A percentile compares a stretch with the other conserved stretches of the same genome.
phyloP scores from a whole-genome alignment of 2,113 vertebrate species.

The Neotoma lepida region DNA sequence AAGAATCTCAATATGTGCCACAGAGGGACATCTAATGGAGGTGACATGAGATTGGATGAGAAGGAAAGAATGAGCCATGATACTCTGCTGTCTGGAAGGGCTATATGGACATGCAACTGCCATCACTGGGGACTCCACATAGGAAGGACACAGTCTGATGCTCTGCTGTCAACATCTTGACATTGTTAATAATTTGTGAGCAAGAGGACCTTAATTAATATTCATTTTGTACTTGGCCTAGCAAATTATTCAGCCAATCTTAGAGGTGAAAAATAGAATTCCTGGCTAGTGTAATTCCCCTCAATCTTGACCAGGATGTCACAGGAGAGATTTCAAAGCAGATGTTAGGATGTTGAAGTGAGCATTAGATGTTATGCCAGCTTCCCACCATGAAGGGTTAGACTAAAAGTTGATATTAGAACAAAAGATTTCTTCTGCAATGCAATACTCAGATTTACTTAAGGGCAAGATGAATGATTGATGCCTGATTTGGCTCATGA shows the following conservation, averaged over 20 bases:
- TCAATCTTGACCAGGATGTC: not conserved
- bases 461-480: not conserved
- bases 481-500: not conserved
- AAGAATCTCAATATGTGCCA: not conserved
- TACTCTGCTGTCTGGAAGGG: not conserved
- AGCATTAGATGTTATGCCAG: fast-evolving
- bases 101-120: not conserved
- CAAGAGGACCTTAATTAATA: not conserved
- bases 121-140: fast-evolving
- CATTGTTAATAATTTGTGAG: not conserved
- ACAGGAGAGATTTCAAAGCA: not conserved
- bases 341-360: not conserved
- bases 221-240: not conserved
- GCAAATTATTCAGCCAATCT: not conserved
- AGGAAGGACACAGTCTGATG: not conserved
- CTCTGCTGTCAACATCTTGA: not conserved
- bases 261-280: not conserved
- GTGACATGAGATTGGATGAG: not conserved
- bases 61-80: not conserved
- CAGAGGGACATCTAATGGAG: not conserved
- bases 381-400: not conserved
- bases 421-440: not conserved
- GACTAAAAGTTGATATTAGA: not conserved
- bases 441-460: not conserved
- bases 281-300: not conserved